These are phyloP conservation scores for Brachypteracias leptosomus DNA, from an alignment of 2,113 vertebrate genomes.

Conservation along the genomic window DNA sequence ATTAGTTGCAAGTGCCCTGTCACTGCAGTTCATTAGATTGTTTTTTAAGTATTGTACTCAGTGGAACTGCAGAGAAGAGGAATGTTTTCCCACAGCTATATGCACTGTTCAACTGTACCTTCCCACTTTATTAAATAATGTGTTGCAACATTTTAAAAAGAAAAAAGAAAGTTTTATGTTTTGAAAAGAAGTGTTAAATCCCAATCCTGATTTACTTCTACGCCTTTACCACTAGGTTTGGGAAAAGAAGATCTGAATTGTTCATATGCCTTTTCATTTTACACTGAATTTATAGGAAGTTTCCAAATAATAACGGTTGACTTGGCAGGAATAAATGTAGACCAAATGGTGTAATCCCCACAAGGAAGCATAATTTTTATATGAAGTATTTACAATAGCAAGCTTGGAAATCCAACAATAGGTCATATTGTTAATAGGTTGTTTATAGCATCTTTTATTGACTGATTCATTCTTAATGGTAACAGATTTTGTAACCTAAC, in stretches of 20 bases:
- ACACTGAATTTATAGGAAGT: slow-evolving; percentile 46
- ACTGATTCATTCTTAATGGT: slow-evolving; percentile 41
- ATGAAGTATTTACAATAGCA: slow-evolving; percentile 60
- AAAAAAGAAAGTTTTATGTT: not conserved
- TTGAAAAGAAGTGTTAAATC: not conserved
- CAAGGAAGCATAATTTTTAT: slow-evolving; percentile 60
- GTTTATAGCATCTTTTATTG: slow-evolving; percentile 53
- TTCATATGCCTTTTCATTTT: slow-evolving; percentile 33
- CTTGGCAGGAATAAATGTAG: slow-evolving; percentile 54
- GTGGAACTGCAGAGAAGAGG: not conserved
- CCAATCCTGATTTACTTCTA: not conserved
- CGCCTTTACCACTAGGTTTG: not conserved
- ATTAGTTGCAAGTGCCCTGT: not conserved
- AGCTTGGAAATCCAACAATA: slow-evolving; percentile 60
- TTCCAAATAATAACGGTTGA: slow-evolving; percentile 34
- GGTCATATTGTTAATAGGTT: slow-evolving; percentile 58
- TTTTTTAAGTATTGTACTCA: not conserved
- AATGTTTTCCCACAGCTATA: not conserved
- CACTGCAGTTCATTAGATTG: not conserved
- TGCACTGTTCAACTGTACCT: not conserved
- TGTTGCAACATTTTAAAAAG: not conserved
- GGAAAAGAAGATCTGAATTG: not conserved
- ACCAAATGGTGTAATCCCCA: slow-evolving; percentile 55
- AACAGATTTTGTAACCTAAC: slow-evolving; percentile 43
- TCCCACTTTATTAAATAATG: not conserved